phyloP scores from a whole-genome alignment of 2,113 vertebrate genomes.

The Prolemur simus region DNA sequence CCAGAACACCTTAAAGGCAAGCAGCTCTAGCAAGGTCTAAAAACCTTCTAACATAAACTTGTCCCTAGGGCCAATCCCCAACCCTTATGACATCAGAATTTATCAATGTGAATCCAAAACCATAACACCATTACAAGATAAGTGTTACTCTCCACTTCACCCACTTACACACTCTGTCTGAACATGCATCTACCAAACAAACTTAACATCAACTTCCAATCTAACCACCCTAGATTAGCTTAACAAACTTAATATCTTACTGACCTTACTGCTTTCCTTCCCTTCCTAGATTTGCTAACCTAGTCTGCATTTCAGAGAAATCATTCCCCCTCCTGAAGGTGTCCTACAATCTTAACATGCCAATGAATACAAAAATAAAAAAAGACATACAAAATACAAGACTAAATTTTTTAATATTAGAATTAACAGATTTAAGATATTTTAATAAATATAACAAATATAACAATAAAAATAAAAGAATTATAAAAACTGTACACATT shows the following conservation, averaged over 20 bases:
- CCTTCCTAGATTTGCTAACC: background rate
- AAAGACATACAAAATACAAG: background rate
- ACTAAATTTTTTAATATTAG: conserved; percentile 11
- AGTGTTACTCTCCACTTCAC: background rate
- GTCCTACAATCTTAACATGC: background rate
- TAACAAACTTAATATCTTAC: background rate
- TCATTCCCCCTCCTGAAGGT: background rate
- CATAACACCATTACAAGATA: background rate
- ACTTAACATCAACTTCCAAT: background rate
- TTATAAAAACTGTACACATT: background rate
- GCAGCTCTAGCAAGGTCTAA: background rate
- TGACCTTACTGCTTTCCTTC: background rate
- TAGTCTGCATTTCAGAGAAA: background rate
- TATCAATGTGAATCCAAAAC: background rate
- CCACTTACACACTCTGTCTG: background rate
- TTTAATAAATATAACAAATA: conserved; percentile 23
- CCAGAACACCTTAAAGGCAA: background rate
- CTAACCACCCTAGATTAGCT: background rate
- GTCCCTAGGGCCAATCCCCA: background rate
- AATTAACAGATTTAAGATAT: conserved; percentile 16
- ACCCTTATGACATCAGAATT: background rate
- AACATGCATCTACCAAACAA: background rate
- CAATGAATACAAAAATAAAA: background rate
- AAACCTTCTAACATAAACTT: background rate
- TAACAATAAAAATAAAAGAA: background rate